These are phyloP conservation scores for Phylloscopus trochilus DNA, from an alignment of 2,113 vertebrate genomes.

Conservation along the genomic window DNA sequence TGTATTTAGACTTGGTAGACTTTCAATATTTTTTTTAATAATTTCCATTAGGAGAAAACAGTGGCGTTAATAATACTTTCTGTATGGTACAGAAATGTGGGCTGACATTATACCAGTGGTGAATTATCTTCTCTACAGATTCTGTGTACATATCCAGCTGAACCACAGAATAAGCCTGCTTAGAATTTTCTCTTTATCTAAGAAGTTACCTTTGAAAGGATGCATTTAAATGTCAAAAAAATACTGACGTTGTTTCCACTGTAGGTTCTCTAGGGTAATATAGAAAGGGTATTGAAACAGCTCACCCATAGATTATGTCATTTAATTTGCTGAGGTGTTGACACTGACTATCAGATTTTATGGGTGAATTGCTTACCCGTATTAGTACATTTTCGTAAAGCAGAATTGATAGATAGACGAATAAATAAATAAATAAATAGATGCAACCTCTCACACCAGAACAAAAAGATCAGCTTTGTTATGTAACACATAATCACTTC, in stretches of 20 bases:
- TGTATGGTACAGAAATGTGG: not conserved
- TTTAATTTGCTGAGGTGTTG: not conserved
- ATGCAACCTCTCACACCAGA: not conserved
- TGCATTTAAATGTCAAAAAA: not conserved
- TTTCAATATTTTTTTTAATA: not conserved
- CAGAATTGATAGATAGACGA: not conserved
- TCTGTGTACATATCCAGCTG: not conserved
- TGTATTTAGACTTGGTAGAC: not conserved
- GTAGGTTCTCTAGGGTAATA: not conserved
- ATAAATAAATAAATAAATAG: not conserved
- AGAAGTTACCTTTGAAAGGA: not conserved
- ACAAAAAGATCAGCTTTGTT: not conserved
- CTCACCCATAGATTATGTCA: not conserved
- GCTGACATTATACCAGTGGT: not conserved
- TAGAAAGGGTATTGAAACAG: not conserved
- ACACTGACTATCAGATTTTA: slow-evolving; percentile 4
- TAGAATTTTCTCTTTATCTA: not conserved
- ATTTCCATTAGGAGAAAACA: not conserved
- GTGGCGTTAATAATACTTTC: not conserved
- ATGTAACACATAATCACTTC: not conserved
- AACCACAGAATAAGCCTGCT: not conserved
- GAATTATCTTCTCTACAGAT: not conserved
- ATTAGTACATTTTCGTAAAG: not conserved
- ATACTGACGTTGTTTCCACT: slow-evolving; percentile 15
- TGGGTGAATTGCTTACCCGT: not conserved